These are phyloP conservation scores for Mamestra brassicae DNA, from an alignment of 2,888 invertebrate genomes.

Conservation along the genomic window DNA sequence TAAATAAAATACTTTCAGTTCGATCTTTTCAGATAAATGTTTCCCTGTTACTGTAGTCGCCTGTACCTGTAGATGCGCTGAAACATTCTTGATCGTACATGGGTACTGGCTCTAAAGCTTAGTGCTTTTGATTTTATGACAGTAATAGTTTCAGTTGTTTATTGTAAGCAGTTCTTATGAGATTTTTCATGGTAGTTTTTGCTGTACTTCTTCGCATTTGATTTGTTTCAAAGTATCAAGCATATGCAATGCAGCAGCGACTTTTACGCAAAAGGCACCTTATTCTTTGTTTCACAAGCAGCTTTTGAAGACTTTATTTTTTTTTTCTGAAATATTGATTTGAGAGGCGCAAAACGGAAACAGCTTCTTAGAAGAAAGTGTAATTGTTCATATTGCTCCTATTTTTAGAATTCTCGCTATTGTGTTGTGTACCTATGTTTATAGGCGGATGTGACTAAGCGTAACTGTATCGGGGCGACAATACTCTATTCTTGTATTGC, in stretches of 20 bases:
- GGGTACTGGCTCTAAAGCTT: not conserved
- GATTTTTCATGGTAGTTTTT: not conserved
- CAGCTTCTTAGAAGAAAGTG: constrained; percentile 71
- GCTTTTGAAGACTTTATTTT: constrained; percentile 8
- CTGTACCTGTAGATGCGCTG: not conserved
- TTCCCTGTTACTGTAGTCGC: no score
- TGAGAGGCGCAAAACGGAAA: constrained; percentile 49
- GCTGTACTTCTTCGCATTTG: not conserved
- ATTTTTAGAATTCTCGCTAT: constrained; percentile 75
- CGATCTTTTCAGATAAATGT: not conserved
- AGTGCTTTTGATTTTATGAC: not conserved
- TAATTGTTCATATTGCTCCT: constrained; percentile 72
- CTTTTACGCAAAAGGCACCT: no score
- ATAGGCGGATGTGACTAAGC: constrained; percentile 82
- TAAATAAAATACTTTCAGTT: not conserved
- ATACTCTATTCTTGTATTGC: constrained; percentile 79
- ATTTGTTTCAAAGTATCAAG: not conserved
- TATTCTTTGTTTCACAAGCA: not conserved
- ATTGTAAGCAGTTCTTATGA: not conserved
- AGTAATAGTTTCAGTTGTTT: not conserved
- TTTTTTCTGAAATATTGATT: constrained; percentile 42
- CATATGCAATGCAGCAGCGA: no score
- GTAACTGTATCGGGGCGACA: constrained; percentile 78
- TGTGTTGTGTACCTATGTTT: constrained; percentile 72
- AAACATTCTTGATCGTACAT: not conserved